Evolutionary conservation across 2,888 invertebrate species (phyloP).

Genomic region (Eristalinus aeneus): DNA sequence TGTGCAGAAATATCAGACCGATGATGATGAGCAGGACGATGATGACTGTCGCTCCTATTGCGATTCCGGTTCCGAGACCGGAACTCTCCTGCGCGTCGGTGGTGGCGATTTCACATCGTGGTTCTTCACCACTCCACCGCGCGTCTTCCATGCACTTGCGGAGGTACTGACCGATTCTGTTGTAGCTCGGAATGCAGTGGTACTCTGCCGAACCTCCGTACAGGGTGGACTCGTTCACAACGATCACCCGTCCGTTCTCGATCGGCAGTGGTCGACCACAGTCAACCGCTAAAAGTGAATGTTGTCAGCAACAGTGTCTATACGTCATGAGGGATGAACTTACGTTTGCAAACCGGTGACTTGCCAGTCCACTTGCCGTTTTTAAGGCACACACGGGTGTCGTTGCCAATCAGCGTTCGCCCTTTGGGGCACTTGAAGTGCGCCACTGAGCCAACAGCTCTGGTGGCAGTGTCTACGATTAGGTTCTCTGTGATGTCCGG

Average conservation of each 20-base stretch:
- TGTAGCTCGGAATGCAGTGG: slow-evolving; percentile 92
- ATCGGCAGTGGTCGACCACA: slow-evolving; percentile 90
- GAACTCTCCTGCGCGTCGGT: slow-evolving; percentile 88
- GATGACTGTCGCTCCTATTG: slow-evolving; percentile 91
- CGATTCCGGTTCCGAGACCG: slow-evolving; percentile 89
- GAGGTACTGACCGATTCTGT: slow-evolving; percentile 90
- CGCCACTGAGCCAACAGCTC: slow-evolving; percentile 89
- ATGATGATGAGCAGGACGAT: slow-evolving; percentile 89
- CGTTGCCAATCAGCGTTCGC: slow-evolving; percentile 89
- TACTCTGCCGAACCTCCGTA: slow-evolving; percentile 94
- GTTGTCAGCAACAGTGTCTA: not conserved
- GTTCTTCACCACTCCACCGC: slow-evolving; percentile 93
- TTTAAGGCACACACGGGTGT: slow-evolving; percentile 87
- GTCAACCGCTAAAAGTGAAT: slow-evolving; percentile 86
- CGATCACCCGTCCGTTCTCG: slow-evolving; percentile 92
- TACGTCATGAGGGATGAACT: slow-evolving; percentile 76
- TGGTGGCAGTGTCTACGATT: slow-evolving; percentile 84
- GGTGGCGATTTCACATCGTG: slow-evolving; percentile 87
- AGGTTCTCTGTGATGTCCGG: slow-evolving; percentile 84
- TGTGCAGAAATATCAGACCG: slow-evolving; percentile 89
- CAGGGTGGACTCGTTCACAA: slow-evolving; percentile 90
- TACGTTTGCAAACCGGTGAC: slow-evolving; percentile 90
- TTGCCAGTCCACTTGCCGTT: slow-evolving; percentile 92
- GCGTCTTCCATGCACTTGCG: slow-evolving; percentile 92
- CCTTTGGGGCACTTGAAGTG: slow-evolving; percentile 93